phyloP scores from a whole-genome alignment of 1,140 invertebrate species.

The Phocides pigmalion region DNA sequence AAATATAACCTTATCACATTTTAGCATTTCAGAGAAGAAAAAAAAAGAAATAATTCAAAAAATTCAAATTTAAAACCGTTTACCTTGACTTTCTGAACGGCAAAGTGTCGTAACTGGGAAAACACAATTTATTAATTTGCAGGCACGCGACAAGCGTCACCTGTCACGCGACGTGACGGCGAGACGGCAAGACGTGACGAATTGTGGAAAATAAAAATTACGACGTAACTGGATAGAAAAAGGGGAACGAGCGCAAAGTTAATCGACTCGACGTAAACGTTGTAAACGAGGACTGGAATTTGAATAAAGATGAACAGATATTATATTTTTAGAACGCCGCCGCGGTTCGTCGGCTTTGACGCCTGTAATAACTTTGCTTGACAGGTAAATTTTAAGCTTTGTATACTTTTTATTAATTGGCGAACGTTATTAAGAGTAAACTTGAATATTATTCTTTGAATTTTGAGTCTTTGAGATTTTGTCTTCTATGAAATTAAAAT shows the following conservation, averaged over 20 bases:
- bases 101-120: constrained; percentile 47
- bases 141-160: constrained; percentile 61
- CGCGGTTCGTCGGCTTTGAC: constrained; percentile 35
- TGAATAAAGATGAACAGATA: constrained; percentile 28
- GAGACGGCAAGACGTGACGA: constrained; percentile 60
- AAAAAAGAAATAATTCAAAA: neutral
- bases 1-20: no score
- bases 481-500: no score
- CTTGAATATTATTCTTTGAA: no score
- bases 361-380: constrained; percentile 25
- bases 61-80: constrained; percentile 8
- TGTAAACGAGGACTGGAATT: constrained; percentile 35
- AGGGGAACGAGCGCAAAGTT: constrained; percentile 56
- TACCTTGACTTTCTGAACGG: constrained; percentile 18
- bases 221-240: constrained; percentile 53
- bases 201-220: constrained; percentile 75
- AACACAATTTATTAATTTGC: constrained; percentile 63
- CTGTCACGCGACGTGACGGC: constrained; percentile 61
- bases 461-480: no score
- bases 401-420: neutral
- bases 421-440: neutral
- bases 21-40: no score
- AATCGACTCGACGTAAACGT: constrained; percentile 56
- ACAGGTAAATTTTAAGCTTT: constrained; percentile 49
- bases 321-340: constrained; percentile 7